Evolutionary conservation across 2,113 vertebrate species (phyloP).

Genomic region (Alouatta palliata): DNA sequence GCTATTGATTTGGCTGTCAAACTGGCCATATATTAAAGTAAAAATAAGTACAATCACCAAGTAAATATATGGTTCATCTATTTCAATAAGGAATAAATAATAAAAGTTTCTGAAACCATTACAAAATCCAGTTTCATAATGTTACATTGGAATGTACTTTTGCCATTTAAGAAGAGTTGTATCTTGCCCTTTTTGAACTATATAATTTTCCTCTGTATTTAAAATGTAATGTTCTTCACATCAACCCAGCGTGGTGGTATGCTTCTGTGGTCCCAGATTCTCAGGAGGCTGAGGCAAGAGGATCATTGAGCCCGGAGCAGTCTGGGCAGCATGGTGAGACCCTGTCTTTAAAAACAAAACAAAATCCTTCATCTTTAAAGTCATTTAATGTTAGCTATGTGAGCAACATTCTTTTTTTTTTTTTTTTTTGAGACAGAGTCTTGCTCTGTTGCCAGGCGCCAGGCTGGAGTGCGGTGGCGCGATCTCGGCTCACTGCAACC

Average conservation of each 20-base stretch:
- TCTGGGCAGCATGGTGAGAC: no score
- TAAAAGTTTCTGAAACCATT: not conserved
- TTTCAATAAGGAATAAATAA: not conserved
- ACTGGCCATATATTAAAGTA: not conserved
- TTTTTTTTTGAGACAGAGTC: no score
- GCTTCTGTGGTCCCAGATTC: no score
- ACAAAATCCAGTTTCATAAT: not conserved
- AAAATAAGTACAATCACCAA: not conserved
- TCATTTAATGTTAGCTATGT: not conserved
- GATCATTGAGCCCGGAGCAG: no score
- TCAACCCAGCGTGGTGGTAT: no score
- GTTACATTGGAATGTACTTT: not conserved
- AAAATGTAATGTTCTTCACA: not conserved
- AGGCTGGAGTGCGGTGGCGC: no score
- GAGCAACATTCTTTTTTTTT: not conserved
- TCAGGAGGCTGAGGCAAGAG: no score
- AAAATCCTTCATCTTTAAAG: not conserved
- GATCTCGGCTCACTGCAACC: no score
- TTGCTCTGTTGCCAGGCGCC: no score
- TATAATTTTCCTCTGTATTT: not conserved
- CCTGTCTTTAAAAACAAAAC: no score
- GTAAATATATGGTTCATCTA: not conserved
- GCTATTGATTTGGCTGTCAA: not conserved
- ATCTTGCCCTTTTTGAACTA: not conserved
- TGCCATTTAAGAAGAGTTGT: not conserved